Evolutionary conservation across 2,888 invertebrate genomes (phyloP).

Genomic region (Quadroppia sp.): DNA sequence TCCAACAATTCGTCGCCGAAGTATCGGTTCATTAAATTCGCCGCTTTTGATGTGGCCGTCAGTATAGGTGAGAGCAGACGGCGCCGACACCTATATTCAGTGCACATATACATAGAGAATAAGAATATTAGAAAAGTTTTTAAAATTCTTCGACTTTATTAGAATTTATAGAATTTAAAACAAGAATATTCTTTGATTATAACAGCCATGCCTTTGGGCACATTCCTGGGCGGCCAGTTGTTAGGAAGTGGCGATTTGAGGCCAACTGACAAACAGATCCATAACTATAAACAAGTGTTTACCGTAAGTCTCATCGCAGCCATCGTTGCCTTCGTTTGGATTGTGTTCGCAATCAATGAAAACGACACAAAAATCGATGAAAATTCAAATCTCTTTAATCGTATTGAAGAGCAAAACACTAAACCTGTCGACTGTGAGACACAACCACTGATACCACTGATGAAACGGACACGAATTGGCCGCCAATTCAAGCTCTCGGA

Average conservation of each 20-base stretch:
- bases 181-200: too few relatives aligned
- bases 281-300: constrained; percentile 12
- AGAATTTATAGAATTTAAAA: too few relatives aligned
- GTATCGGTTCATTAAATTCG: constrained; percentile 30
- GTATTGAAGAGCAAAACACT: not conserved
- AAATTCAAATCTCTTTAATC: not conserved
- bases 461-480: not conserved
- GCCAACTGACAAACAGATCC: not conserved
- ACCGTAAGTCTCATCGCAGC: not conserved
- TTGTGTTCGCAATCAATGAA: constrained; percentile 13
- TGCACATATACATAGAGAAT: too few relatives aligned
- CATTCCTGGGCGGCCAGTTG: constrained; percentile 2
- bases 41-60: constrained; percentile 8
- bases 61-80: constrained; percentile 35
- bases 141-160: too few relatives aligned
- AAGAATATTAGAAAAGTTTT: too few relatives aligned
- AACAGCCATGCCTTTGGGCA: constrained; percentile 12
- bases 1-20: constrained; percentile 15
- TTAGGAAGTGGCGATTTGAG: not conserved
- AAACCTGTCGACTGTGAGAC: not conserved
- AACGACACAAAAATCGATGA: not conserved
- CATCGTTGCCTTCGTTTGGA: not conserved
- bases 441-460: not conserved
- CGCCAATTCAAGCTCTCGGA: not conserved
- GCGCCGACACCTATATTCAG: too few relatives aligned